Conservation (phyloP, 2,797 vertebrate species). For the Coreius guichenoti region DNA sequence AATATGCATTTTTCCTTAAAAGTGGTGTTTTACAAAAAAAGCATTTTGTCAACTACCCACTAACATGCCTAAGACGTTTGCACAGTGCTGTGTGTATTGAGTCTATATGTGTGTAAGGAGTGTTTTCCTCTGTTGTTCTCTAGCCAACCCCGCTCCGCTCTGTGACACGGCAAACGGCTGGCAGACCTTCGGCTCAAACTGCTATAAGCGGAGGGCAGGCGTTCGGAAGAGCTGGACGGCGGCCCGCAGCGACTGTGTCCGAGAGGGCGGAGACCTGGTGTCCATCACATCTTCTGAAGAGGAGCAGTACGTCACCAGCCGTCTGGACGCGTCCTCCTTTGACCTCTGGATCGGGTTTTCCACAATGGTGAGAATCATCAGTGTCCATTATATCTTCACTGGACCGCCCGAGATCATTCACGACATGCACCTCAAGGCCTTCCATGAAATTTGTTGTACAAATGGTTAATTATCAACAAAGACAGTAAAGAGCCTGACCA, state of each 20-base stretch:
- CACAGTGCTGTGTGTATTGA: not conserved
- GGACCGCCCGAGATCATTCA: no score
- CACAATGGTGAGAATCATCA: conserved; percentile 74
- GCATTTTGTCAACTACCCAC: no score
- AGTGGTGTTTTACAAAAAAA: no score
- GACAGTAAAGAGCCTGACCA: not conserved
- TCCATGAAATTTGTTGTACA: not conserved
- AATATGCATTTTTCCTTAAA: no score
- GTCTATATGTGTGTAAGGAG: not conserved
- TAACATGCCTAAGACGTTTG: no score
- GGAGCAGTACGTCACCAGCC: conserved; percentile 69
- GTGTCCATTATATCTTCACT: not conserved
- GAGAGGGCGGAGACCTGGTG: conserved; percentile 78
- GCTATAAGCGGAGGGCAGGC: conserved; percentile 74
- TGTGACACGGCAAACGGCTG: conserved; percentile 77
- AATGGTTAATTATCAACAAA: not conserved
- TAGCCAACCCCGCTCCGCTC: conserved; percentile 73
- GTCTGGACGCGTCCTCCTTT: conserved; percentile 55
- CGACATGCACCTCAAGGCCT: not conserved
- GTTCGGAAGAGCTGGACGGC: conserved; percentile 73
- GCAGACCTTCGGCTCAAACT: conserved; percentile 70
- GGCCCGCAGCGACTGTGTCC: conserved; percentile 76
- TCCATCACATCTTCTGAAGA: conserved; percentile 71
- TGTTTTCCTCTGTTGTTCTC: not conserved
- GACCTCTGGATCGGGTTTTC: conserved; percentile 82